Percentiles rank a stretch among this genome's conserved stretches.
Conservation (phyloP, 1,140 invertebrate species). For the Caenorhabditis latens region DNA sequence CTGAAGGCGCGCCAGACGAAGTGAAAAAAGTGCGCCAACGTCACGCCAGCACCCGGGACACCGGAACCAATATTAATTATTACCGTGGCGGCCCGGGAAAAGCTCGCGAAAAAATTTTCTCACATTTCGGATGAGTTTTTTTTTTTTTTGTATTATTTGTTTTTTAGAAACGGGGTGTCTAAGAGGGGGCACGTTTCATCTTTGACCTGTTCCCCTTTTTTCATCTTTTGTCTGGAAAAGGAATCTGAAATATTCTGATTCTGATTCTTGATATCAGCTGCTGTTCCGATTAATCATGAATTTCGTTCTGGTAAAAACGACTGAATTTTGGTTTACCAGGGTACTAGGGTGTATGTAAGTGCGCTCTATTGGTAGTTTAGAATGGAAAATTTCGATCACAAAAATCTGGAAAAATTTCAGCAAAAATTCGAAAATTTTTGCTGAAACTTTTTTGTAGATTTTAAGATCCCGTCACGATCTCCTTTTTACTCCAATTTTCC, state of each 20-base stretch:
- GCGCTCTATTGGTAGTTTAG: no score
- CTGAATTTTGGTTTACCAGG: no score
- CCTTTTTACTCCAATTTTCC: neutral
- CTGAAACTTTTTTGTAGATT: no score
- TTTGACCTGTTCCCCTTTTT: neutral
- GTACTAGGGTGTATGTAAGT: no score
- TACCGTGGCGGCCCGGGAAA: neutral
- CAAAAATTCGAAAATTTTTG: no score
- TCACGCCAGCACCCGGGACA: neutral
- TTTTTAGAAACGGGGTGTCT: neutral
- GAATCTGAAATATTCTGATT: neutral
- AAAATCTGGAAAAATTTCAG: no score
- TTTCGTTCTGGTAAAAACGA: no score
- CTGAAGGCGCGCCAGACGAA: no score
- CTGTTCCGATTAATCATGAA: no score
- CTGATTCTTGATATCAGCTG: neutral
- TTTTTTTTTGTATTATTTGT: neutral
- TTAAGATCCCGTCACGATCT: neutral
- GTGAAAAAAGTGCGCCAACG: no score
- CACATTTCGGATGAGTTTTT: conserved; percentile 36
- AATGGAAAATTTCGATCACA: no score
- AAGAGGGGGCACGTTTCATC: neutral
- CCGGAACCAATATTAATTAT: conserved; percentile 51
- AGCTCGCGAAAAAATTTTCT: conserved; percentile 2
- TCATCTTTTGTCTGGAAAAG: neutral